Conservation (phyloP, 2,797 vertebrate genomes). For the Aselliscus stoliczkanus region DNA sequence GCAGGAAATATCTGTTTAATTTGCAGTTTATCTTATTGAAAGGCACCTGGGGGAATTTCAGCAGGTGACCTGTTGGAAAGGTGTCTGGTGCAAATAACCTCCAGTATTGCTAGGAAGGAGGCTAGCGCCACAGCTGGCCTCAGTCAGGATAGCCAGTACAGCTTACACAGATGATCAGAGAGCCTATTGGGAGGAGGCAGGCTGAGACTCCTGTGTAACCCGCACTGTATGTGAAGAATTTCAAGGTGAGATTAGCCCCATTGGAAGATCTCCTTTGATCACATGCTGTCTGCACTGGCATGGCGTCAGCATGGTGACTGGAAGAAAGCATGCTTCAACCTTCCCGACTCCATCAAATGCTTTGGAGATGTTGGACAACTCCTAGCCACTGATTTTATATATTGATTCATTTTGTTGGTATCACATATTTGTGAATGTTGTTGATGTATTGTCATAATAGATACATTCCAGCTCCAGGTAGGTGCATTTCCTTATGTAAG, state of each 20-base stretch:
- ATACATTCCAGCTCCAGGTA: not conserved
- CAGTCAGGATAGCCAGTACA: not conserved
- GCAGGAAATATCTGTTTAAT: not conserved
- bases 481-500: not conserved
- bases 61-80: not conserved
- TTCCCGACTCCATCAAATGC: not conserved
- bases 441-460: too few relatives aligned
- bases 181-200: not conserved
- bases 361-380: not conserved
- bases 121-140: not conserved
- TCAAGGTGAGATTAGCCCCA: constrained; percentile 36
- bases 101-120: not conserved
- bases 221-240: constrained; percentile 9
- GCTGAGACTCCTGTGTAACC: not conserved
- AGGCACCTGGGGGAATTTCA: not conserved
- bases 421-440: not conserved
- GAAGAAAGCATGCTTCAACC: not conserved
- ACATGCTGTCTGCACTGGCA: constrained; percentile 36
- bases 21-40: not conserved
- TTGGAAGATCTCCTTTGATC: constrained; percentile 49
- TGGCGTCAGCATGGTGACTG: constrained; percentile 37
- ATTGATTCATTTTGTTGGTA: not conserved
- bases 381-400: not conserved
- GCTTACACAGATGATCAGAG: not conserved
- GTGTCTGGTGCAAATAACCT: not conserved